Evolutionary conservation across 1,140 invertebrate genomes (phyloP).

Genomic region (Cylas formicarius): DNA sequence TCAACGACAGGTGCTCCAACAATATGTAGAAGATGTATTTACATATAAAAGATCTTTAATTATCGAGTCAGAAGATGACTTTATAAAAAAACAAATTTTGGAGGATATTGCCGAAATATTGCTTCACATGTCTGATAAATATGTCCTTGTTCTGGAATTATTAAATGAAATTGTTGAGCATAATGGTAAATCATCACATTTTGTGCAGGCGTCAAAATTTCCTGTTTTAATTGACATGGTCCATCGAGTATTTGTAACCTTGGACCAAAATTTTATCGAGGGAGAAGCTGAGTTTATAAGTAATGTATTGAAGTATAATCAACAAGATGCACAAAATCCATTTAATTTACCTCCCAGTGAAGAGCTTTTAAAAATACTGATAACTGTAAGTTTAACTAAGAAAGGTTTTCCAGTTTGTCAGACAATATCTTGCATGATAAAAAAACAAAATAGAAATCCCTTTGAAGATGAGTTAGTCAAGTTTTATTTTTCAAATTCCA

Average conservation of each 20-base stretch:
- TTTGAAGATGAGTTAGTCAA: constrained; percentile 7
- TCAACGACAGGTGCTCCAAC: not conserved
- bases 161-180: constrained; percentile 1
- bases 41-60: not conserved
- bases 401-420: not conserved
- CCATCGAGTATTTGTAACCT: not conserved
- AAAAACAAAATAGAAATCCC: constrained; percentile 2
- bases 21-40: constrained; percentile 5
- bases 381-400: not conserved
- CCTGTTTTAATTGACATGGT: too few species aligned
- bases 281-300: not conserved
- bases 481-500: not conserved
- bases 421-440: not conserved
- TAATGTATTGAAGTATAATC: not conserved
- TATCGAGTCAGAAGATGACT: constrained; percentile 3
- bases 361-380: not conserved
- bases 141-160: too few species aligned
- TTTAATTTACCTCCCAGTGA: constrained; percentile 2
- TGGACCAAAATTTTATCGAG: constrained; percentile 7
- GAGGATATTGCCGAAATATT: not conserved
- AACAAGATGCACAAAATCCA: not conserved
- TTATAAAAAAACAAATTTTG: constrained; percentile 1
- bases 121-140: too few species aligned
- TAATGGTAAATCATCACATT: too few species aligned
- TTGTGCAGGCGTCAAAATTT: too few species aligned